phyloP scores from a whole-genome alignment of 2,888 invertebrate genomes.

The Odontocolon sp. region DNA sequence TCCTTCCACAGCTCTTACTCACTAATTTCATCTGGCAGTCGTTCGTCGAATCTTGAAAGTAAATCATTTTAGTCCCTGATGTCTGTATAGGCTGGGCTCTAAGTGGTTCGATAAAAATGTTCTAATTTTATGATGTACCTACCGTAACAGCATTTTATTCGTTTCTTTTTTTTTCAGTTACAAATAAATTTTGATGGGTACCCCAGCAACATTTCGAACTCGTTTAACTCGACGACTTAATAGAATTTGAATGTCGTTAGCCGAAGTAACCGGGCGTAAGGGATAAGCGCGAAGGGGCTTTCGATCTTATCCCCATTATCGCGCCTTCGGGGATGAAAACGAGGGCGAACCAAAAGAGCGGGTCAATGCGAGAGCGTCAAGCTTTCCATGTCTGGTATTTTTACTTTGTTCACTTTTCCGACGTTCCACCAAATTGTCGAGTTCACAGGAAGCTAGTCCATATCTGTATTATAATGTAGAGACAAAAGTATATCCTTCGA shows the following conservation, averaged over 20 bases:
- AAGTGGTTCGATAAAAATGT: too few species aligned
- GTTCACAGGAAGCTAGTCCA: too few species aligned
- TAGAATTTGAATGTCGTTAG: slow-evolving; percentile 78
- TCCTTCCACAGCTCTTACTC: neutral
- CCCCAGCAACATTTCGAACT: slow-evolving; percentile 12
- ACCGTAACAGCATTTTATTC: too few species aligned
- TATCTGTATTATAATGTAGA: too few species aligned
- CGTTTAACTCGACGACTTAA: slow-evolving; percentile 65
- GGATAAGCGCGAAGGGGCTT: slow-evolving; percentile 57
- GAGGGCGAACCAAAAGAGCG: slow-evolving; percentile 43
- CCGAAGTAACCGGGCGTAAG: slow-evolving; percentile 77
- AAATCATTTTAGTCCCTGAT: neutral
- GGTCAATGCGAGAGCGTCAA: slow-evolving; percentile 10
- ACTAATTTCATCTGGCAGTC: slow-evolving; percentile 12
- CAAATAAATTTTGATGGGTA: slow-evolving; percentile 40
- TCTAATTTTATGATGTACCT: too few species aligned
- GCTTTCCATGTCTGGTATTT: slow-evolving; percentile 16
- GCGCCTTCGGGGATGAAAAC: slow-evolving; percentile 60
- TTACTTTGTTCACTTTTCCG: slow-evolving; percentile 1
- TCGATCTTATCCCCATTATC: slow-evolving; percentile 75
- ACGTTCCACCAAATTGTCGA: neutral
- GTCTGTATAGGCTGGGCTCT: too few species aligned
- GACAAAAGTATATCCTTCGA: neutral
- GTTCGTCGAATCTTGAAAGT: slow-evolving; percentile 1
- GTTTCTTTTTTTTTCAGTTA: slow-evolving; percentile 4